Percentiles rank a stretch among this genome's conserved stretches.
Conservation (phyloP, 2,797 vertebrate species). For the Melanitta fusca region DNA sequence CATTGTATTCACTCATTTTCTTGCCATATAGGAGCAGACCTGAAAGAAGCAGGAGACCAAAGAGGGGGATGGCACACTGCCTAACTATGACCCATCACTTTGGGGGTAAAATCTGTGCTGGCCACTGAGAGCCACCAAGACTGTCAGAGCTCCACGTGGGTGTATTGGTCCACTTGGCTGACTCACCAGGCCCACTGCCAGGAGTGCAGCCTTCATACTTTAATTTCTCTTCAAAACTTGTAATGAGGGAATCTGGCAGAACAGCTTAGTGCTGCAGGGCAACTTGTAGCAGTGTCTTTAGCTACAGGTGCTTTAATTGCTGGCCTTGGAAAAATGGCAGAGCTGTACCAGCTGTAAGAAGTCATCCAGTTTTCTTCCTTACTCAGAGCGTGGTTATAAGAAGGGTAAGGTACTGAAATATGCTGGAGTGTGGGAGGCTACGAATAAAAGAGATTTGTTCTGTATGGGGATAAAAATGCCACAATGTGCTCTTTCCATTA, state of each 20-base stretch:
- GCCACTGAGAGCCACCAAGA: neutral
- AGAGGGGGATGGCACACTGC: accelerated
- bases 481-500: neutral
- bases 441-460: neutral
- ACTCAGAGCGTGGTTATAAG: neutral
- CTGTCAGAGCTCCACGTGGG: accelerated
- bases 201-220: neutral
- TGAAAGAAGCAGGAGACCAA: neutral
- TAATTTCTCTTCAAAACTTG: neutral
- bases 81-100: accelerated
- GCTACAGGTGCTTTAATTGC: neutral
- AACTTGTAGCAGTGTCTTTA: neutral
- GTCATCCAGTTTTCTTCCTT: neutral
- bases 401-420: neutral
- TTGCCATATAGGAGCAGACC: neutral
- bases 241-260: neutral
- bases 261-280: neutral
- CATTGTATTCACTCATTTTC: neutral
- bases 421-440: neutral
- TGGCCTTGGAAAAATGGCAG: neutral
- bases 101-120: neutral
- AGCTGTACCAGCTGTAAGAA: neutral
- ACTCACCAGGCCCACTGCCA: neutral
- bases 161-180: neutral
- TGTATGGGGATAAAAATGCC: neutral